Evolutionary conservation across 2,888 invertebrate species (phyloP).

Genomic region (Drosophila tanythrix): DNA sequence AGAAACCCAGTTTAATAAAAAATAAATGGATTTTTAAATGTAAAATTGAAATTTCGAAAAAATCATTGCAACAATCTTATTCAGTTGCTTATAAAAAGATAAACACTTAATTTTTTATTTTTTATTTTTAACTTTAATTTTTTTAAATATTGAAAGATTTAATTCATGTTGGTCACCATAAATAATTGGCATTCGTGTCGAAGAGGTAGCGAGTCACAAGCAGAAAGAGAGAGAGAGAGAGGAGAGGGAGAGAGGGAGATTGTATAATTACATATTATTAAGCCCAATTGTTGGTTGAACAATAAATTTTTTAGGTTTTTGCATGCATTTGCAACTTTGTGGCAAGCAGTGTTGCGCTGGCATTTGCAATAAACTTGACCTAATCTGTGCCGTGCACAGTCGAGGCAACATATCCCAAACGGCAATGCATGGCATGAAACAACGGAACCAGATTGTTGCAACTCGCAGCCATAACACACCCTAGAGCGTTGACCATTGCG

Average conservation of each 20-base stretch:
- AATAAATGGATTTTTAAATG: no score
- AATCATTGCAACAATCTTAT: not conserved
- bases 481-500: conserved; percentile 33
- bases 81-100: not conserved
- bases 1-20: no score
- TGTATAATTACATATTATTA: not conserved
- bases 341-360: not conserved
- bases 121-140: not conserved
- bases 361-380: conserved; percentile 60
- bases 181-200: not conserved
- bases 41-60: no score
- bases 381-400: conserved; percentile 54
- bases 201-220: not conserved
- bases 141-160: not conserved
- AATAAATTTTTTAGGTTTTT: not conserved
- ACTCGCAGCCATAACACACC: conserved; percentile 11
- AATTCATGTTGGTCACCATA: not conserved
- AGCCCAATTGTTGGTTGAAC: not conserved
- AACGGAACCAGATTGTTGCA: conserved; percentile 62
- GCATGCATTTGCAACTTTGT: not conserved
- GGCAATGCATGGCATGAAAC: conserved; percentile 53
- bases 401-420: conserved; percentile 22
- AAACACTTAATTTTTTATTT: not conserved
- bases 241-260: not conserved
- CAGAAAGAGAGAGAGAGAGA: not conserved